Evolutionary conservation across 2,113 vertebrate species (phyloP), one percentile per base, ranked within the genome.

Genomic region (Lasiurus cinereus): DNA sequence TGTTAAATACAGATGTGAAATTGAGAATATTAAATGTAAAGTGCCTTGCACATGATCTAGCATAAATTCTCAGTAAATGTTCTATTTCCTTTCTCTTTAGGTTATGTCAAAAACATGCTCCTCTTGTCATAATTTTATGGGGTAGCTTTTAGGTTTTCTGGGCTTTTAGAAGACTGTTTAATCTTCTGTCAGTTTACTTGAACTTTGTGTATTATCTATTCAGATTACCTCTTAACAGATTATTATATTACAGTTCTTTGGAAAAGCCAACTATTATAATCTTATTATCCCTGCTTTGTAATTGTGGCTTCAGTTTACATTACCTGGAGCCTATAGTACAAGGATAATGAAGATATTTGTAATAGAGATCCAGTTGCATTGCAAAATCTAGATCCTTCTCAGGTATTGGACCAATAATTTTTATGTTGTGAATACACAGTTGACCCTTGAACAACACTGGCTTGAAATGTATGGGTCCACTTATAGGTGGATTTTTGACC

Each of bases 241-340:
- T 86, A 80, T 64, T 83, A 59, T 86, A 80, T 64, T 83, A 52
- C 15, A 73, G n/a, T 77, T 91, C 72, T 90, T 78, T 54, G 64
- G 62, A 52, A 90, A 78, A 89, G 19, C 31, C 52, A 64, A 89
- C 22, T 88, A 10, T 39, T 54, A 36, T 31, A 36, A 5, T 72
- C 48, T 93, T 85, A 19, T 29, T 56, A 54, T 69, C 54, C 21
- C 59, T 72, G 73, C 43, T 95, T 89, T 78, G 6, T 78, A 85
- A 64, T 79, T 9, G 2, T 70, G 66, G 82, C 1, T 31, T 83
- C 10, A 77, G 0, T 82, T 78, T 92, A 79, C 2, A 69, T 76
- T 13, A 50, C 67, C 1, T 2, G 2, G 74, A 85, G 74, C 43
- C 31, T 82, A 3, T 19, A 46, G 27, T 36, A 14, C 10, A 39